These are phyloP conservation scores for Diadema setosum DNA, from an alignment of 35 echinoderm and acorn worm species.

Conservation along the genomic window DNA sequence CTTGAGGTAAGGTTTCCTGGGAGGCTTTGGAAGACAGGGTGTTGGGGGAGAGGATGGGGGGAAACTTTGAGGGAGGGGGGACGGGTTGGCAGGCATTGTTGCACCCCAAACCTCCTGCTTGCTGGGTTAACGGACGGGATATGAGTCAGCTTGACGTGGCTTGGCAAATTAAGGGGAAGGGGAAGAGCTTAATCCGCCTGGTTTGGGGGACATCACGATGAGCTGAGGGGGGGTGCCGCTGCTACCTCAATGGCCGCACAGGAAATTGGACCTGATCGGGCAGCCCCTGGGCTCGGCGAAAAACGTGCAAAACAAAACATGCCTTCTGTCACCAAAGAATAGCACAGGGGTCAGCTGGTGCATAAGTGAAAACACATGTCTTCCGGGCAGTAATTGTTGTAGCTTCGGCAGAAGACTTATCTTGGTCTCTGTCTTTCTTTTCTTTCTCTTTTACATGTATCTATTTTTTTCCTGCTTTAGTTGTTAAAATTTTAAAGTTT, in stretches of 20 bases:
- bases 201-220: background rate
- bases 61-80: background rate
- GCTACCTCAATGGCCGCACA: background rate
- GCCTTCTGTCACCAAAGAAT: background rate
- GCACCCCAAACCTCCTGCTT: background rate
- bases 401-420: too few relatives aligned
- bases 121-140: background rate
- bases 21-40: too few relatives aligned
- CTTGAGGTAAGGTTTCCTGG: too few relatives aligned
- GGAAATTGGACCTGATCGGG: conserved; percentile 9
- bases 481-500: too few relatives aligned
- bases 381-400: conserved; percentile 9
- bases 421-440: too few relatives aligned
- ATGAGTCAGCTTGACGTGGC: conserved; percentile 9
- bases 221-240: background rate
- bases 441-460: too few relatives aligned
- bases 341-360: background rate
- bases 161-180: conserved; percentile 24
- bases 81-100: conserved; percentile 11
- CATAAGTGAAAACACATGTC: conserved; percentile 3
- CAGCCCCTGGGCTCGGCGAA: background rate
- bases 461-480: too few relatives aligned
- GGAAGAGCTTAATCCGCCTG: conserved; percentile 9
- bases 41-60: too few relatives aligned
- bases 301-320: background rate